Evolutionary conservation across 2,888 invertebrate genomes (phyloP), one percentile per base, ranked within the genome.

Genomic region (Cyrtodaria siliqua): DNA sequence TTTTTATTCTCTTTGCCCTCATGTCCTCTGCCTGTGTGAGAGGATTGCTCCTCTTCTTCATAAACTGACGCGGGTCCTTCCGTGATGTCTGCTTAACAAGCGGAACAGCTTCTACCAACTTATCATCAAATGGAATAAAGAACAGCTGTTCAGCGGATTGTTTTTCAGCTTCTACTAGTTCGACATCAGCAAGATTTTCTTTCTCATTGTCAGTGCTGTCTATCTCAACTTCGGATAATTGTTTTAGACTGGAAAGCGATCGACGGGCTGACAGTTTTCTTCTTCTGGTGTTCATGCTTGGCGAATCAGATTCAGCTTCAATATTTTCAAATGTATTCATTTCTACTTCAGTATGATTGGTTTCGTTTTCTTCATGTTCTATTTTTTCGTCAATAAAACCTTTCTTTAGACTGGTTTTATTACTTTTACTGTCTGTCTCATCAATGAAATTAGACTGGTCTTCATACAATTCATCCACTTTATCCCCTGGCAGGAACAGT

Each of bases 11-110:
- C n/a, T 66, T 69, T 16, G 57, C 33, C 42, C 73, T 40, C 24
- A 72, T 69, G 16, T 63, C 47, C 52, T 57, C 42, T 23, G 60
- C 66, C 24, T 68, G 68, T 26, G 57, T 47, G 3, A 61, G 56
- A 29, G 69, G 38, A 26, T 69, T 80, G 26, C 75, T 70, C 44
- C 78, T 53, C 59, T 79, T 83, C 64, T 73, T 77, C 50, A 75
- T 52, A 27, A 75, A 80, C 44, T 50, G 53, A 47, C 49, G 66
- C 6, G 71, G 80, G 50, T 69, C 74, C 23, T 60, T 56, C 56
- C 47, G 64, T 18, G 55, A 44, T 16, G 64, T 67, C 26, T 56
- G 64, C n/a, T 56, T 52, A 33, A 55, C 66, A 40, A 24, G 50
- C 24, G 47, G 55, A 12, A 23, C 44, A 24, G 63, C 69, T 38